Evolutionary conservation across 2,888 invertebrate genomes (phyloP).

Genomic region (Amphipyra tragopoginis): DNA sequence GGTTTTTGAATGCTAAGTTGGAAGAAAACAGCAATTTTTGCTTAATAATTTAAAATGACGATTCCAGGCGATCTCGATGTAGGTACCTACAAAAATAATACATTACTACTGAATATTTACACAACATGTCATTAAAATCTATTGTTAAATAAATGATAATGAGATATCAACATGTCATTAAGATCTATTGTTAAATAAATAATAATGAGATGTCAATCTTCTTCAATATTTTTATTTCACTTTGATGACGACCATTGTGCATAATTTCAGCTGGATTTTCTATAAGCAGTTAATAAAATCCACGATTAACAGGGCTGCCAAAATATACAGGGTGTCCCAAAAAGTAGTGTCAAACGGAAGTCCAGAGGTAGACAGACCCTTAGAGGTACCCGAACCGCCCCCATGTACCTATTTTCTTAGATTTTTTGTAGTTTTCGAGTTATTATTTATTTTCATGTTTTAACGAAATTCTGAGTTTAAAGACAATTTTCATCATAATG

Average conservation of each 20-base stretch:
- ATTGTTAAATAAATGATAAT: constrained; percentile 11
- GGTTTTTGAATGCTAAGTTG: constrained; percentile 21
- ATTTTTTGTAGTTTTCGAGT: too few species aligned
- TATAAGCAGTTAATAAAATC: background rate
- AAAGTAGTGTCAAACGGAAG: too few species aligned
- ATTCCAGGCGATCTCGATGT: constrained; percentile 15
- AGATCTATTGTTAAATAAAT: constrained; percentile 8
- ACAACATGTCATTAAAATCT: constrained; percentile 20
- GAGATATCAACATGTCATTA: background rate
- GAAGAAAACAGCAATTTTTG: constrained; percentile 17
- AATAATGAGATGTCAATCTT: constrained; percentile 4
- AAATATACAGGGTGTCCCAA: too few species aligned
- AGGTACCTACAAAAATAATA: constrained; percentile 12
- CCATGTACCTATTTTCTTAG: too few species aligned
- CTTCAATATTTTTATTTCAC: constrained; percentile 1
- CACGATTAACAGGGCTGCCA: constrained; percentile 28
- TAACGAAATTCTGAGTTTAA: too few species aligned
- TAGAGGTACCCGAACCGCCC: too few species aligned
- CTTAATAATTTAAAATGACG: constrained; percentile 26
- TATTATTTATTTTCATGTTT: too few species aligned
- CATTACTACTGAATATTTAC: constrained; percentile 27
- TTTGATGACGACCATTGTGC: background rate
- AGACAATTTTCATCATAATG: too few species aligned
- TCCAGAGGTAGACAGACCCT: too few species aligned
- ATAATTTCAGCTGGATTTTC: background rate